These are phyloP conservation scores for Sminthurinus aureus DNA, from an alignment of 2,888 invertebrate species.

Conservation along the genomic window DNA sequence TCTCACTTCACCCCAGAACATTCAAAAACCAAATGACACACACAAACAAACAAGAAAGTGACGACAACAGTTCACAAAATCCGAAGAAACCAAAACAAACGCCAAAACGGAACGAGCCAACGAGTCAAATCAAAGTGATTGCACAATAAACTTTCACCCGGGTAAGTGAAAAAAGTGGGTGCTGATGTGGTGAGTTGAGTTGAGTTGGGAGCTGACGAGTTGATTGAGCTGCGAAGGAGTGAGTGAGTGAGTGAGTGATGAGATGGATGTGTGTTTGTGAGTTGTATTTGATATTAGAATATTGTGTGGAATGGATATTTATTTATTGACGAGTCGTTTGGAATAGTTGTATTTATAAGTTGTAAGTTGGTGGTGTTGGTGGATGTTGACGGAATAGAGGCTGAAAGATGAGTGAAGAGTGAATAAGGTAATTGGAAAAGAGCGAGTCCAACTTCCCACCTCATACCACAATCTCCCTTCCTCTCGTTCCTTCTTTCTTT, in stretches of 20 bases:
- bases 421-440: conserved; percentile 8
- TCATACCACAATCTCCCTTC: background rate
- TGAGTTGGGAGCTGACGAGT: no score
- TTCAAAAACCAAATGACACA: background rate
- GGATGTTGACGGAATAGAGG: background rate
- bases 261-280: no score
- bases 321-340: no score
- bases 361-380: background rate
- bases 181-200: background rate
- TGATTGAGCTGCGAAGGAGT: no score
- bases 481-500: background rate
- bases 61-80: background rate
- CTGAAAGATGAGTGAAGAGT: conserved; percentile 21
- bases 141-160: no score
- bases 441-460: conserved; percentile 18
- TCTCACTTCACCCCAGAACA: background rate
- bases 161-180: background rate
- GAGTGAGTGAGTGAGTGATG: no score
- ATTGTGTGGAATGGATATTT: no score
- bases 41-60: background rate
- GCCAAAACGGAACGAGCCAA: no score
- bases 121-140: background rate
- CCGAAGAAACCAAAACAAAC: no score
- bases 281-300: no score
- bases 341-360: background rate